These are phyloP conservation scores for Spea multiplicata DNA, from an alignment of 2,113 vertebrate species.

Conservation along the genomic window DNA sequence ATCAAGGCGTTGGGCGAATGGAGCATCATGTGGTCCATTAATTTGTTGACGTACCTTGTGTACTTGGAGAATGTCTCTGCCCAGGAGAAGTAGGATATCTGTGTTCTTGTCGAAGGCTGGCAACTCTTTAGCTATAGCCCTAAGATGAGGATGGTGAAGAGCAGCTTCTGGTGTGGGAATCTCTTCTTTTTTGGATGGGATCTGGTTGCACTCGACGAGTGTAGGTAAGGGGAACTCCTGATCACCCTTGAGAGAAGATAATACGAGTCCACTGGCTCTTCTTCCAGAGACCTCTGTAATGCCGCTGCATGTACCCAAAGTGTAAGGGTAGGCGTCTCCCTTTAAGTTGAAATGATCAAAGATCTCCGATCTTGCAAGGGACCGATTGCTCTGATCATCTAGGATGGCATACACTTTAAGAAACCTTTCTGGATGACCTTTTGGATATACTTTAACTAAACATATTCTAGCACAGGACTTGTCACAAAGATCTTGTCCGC, in stretches of 20 bases:
- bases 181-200: neutral
- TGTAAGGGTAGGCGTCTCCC: neutral
- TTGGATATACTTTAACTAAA: conserved; percentile 4
- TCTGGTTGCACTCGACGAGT: conserved; percentile 1
- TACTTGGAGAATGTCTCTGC: conserved; percentile 6
- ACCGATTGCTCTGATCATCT: no score
- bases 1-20: neutral
- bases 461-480: conserved; percentile 13
- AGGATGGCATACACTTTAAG: neutral
- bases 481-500: neutral
- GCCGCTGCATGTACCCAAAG: no score
- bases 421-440: neutral
- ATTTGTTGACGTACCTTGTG: neutral
- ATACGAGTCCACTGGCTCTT: no score
- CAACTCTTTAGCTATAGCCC: neutral
- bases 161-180: no score
- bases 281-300: no score
- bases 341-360: neutral
- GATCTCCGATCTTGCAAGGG: neutral
- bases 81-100: neutral
- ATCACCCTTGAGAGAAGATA: no score
- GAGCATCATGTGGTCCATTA: neutral
- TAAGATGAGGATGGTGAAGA: neutral
- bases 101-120: neutral
- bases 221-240: neutral